Evolutionary conservation across 2,797 vertebrate species (phyloP).

Genomic region (Streptopelia turtur): DNA sequence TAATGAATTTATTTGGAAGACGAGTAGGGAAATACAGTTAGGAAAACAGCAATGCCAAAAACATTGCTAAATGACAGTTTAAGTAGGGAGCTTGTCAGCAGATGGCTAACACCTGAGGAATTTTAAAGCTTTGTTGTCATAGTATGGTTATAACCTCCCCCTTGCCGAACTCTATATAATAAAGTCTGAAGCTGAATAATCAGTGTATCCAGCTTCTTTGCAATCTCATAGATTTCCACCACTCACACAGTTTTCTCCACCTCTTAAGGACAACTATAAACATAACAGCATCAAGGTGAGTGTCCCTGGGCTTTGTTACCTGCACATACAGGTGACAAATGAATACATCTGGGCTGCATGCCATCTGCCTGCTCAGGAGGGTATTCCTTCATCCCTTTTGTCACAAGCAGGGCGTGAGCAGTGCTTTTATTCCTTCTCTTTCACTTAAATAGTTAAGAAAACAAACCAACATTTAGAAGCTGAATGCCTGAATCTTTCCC

Average conservation of each 20-base stretch:
- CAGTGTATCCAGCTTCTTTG: background rate
- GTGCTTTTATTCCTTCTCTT: background rate
- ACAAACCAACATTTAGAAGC: background rate
- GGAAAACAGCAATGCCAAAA: background rate
- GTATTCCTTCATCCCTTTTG: background rate
- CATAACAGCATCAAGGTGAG: background rate
- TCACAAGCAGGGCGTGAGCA: background rate
- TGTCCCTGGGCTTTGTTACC: background rate
- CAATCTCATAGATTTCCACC: background rate
- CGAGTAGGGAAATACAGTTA: background rate
- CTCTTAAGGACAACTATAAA: rapidly evolving
- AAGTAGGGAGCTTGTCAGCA: background rate
- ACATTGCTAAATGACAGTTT: background rate
- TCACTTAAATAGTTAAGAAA: background rate
- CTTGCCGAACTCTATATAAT: background rate
- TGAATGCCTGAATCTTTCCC: background rate
- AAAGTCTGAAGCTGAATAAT: background rate
- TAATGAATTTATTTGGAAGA: conserved; percentile 20
- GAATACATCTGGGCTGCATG: background rate
- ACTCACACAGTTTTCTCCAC: background rate
- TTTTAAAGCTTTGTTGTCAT: background rate
- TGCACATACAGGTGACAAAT: rapidly evolving
- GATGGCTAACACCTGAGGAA: background rate
- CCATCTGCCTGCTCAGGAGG: background rate
- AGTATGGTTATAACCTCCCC: background rate